phyloP scores from a whole-genome alignment of 2,797 vertebrate species.

The Myoxocephalus aenaeus region DNA sequence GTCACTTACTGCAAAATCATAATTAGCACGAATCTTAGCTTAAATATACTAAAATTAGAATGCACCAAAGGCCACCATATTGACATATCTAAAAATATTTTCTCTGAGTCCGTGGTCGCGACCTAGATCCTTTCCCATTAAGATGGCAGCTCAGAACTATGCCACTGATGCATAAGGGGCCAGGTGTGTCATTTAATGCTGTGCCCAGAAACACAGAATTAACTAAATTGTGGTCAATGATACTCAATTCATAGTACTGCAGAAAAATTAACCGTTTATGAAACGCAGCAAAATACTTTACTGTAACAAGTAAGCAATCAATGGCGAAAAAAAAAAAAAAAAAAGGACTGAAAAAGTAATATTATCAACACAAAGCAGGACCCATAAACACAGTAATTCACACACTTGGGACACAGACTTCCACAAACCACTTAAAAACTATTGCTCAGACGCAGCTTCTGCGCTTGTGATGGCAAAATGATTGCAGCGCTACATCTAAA shows the following conservation, averaged over 20 bases:
- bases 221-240: neutral
- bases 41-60: neutral
- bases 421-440: slow-evolving; percentile 15
- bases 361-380: slow-evolving; percentile 1
- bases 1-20: neutral
- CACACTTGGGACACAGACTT: slow-evolving; percentile 1
- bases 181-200: neutral
- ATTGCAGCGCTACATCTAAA: slow-evolving; percentile 15
- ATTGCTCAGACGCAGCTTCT: slow-evolving; percentile 14
- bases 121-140: neutral
- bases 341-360: neutral
- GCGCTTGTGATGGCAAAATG: slow-evolving; percentile 28
- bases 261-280: neutral
- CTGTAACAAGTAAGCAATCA: slow-evolving; percentile 1
- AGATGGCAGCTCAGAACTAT: neutral
- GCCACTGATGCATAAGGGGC: neutral
- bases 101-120: neutral
- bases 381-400: neutral
- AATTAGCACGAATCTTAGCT: neutral
- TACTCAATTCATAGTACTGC: neutral
- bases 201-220: neutral
- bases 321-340: neutral
- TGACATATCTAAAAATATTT: neutral
- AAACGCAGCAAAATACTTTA: neutral
- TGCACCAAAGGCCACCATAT: neutral